Evolutionary conservation across 2,888 invertebrate genomes (phyloP).

Genomic region (Lasioglossum villosulum): DNA sequence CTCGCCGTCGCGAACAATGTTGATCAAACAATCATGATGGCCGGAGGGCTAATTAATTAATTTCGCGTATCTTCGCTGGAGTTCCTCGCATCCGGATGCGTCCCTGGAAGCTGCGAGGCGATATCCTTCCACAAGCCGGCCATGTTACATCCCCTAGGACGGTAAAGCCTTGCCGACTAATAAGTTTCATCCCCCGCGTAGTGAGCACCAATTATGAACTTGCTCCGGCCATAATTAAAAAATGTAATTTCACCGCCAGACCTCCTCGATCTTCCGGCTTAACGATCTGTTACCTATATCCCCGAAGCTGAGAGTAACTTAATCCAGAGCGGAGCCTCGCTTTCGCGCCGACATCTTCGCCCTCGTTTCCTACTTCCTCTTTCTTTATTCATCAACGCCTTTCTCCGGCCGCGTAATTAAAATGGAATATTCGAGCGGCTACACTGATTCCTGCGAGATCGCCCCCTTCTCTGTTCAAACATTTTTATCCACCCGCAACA

Average conservation of each 20-base stretch:
- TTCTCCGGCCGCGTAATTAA: slow-evolving; percentile 12
- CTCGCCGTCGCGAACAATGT: neutral
- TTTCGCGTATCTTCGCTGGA: neutral
- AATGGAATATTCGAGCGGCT: slow-evolving; percentile 5
- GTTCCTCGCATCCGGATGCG: slow-evolving; percentile 56
- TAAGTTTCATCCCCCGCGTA: slow-evolving; percentile 84
- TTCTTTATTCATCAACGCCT: slow-evolving; percentile 16
- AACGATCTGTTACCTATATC: slow-evolving; percentile 69
- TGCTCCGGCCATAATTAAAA: slow-evolving; percentile 81
- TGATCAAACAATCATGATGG: neutral
- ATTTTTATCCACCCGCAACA: no score
- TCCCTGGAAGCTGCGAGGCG: slow-evolving; percentile 70
- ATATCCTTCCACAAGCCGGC: slow-evolving; percentile 73
- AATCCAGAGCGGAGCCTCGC: slow-evolving; percentile 26
- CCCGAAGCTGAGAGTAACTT: slow-evolving; percentile 49
- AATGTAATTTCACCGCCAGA: slow-evolving; percentile 78
- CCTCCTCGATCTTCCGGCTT: slow-evolving; percentile 71
- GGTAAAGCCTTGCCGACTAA: slow-evolving; percentile 78
- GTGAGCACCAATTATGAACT: slow-evolving; percentile 84
- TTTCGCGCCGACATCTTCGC: neutral
- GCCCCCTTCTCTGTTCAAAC: neutral
- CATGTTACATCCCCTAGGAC: slow-evolving; percentile 69
- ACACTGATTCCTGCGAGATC: neutral
- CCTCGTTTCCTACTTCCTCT: slow-evolving; percentile 6
- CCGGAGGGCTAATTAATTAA: slow-evolving; percentile 22